Base-by-base conservation (phyloP, 2,888 invertebrate genomes). In the Callyntrura sp. region DNA sequence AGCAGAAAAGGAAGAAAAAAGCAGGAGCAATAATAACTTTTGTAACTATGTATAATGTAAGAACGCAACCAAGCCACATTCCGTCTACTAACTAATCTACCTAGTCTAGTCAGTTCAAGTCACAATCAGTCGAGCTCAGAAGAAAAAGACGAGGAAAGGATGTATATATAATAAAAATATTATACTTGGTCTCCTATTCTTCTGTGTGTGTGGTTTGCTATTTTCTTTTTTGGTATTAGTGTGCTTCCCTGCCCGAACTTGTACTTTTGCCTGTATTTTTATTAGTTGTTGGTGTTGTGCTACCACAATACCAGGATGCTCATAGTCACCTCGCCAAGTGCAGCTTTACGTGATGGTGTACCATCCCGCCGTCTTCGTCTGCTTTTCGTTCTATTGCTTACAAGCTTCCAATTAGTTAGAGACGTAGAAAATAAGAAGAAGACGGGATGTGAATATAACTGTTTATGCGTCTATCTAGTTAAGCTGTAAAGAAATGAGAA, bases 401-500 rank as follows among this genome's bases (percentile, higher is more conserved):
- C 55, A 78, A 55, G 51, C 17, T 25, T 55, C n/a, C 78, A 78
- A 78, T 78, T 78, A 78, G 55, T 28, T 28, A 55, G 28, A n/a
- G 43, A 48, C 17, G 70, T 11, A 73, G 45, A 17, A 62, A 25
- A 60, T 3, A 23, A 62, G 23, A 23, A 43, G 43, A 12, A 17
- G 45, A 20, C 1, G 35, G 51, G 76, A 35, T 35, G 76, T 76
- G 76, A 25, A 60, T 20, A 23, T 79, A 79, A 79, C 79, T 57
- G 79, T 79, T 79, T 60, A 23, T 51, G 14, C 48, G 25, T 76
- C 51, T 76, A 48, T 70, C 70, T 79, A 57, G 35, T 60, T 43
- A 60, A 57, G 79, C 60, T 79, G 60, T 23, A n/a, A 57, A 35
- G 79, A 79, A 79, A 78, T 78, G 78, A 55, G 78, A 78, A 78